Percentiles rank a stretch among this genome's conserved stretches.
phyloP scores from a whole-genome alignment of 2,797 vertebrate genomes.

The Intellagama lesueurii region DNA sequence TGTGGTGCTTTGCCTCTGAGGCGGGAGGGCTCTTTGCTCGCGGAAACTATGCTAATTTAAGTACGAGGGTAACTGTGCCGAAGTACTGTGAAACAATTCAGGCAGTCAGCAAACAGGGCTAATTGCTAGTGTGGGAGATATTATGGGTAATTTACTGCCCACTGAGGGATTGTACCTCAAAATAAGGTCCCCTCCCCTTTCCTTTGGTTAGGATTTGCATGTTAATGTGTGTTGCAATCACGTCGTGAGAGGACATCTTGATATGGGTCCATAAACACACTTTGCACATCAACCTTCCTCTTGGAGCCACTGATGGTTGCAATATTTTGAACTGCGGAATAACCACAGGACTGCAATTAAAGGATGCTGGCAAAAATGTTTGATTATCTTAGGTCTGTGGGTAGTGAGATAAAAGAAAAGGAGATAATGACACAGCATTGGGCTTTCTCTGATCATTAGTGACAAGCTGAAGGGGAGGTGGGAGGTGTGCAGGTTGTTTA shows the following conservation, averaged over 20 bases:
- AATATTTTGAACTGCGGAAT: conserved; percentile 47
- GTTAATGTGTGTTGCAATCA: conserved; percentile 66
- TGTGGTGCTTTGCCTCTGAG: conserved; percentile 47
- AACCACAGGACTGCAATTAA: conserved; percentile 44
- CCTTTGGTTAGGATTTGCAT: conserved; percentile 56
- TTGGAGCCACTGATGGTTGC: conserved; percentile 54
- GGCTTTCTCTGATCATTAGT: conserved; percentile 66
- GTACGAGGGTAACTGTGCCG: conserved; percentile 68
- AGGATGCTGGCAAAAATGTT: conserved; percentile 53
- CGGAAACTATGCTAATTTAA: conserved; percentile 60
- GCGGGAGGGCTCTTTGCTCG: conserved; percentile 29
- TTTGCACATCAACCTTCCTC: conserved; percentile 56
- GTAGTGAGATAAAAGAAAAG: conserved; percentile 61
- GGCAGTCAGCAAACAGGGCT: conserved; percentile 72
- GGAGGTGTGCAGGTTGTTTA: conserved; percentile 44
- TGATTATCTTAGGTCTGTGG: conserved; percentile 63
- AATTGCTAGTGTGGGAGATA: conserved; percentile 71
- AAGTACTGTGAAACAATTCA: conserved; percentile 71
- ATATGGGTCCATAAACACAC: conserved; percentile 63
- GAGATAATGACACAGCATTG: conserved; percentile 62
- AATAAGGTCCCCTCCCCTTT: conserved; percentile 58
- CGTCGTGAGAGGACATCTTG: conserved; percentile 49
- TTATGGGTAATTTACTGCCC: conserved; percentile 73
- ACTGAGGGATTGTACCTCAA: conserved; percentile 68
- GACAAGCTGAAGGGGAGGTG: conserved; percentile 9